Percentiles rank a stretch among this genome's conserved stretches.
Conservation (phyloP, 2,113 vertebrate species). For the Diadophis punctatus region DNA sequence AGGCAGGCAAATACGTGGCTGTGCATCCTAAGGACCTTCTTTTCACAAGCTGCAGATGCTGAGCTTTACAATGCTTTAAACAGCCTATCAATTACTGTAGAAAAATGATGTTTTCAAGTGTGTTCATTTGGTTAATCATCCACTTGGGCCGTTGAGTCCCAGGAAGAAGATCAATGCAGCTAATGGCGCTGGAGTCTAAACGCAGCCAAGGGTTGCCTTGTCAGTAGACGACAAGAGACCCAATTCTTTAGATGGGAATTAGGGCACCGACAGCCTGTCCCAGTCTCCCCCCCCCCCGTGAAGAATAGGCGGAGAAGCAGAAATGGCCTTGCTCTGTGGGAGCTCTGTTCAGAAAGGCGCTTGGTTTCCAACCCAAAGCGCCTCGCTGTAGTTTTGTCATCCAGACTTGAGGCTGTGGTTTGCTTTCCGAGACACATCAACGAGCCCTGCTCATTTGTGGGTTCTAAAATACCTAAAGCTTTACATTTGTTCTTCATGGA, state of each 20-base stretch:
- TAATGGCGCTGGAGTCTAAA: neutral
- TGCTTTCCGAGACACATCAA: neutral
- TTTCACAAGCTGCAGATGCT: neutral
- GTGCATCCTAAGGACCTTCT: neutral
- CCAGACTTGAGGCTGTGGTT: conserved; percentile 10
- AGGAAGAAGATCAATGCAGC: neutral
- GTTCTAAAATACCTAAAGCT: neutral
- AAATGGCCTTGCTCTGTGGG: no score
- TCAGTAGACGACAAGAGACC: neutral
- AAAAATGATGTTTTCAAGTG: neutral
- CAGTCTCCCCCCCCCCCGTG: neutral
- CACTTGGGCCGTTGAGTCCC: neutral
- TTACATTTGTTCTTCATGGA: neutral
- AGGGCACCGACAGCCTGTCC: neutral
- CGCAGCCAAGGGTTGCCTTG: neutral
- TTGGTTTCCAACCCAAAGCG: neutral
- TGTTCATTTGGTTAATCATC: neutral
- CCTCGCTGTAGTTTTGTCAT: neutral
- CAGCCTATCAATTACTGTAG: neutral
- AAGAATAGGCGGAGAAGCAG: neutral
- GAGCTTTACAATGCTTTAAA: neutral
- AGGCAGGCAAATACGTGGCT: neutral
- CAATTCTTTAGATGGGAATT: neutral
- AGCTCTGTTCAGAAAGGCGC: neutral
- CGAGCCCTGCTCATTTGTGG: neutral